Conservation (phyloP, 30 jellyfish, hydroid and myxozoan species). For the Chrysaora quinquecirrha region DNA sequence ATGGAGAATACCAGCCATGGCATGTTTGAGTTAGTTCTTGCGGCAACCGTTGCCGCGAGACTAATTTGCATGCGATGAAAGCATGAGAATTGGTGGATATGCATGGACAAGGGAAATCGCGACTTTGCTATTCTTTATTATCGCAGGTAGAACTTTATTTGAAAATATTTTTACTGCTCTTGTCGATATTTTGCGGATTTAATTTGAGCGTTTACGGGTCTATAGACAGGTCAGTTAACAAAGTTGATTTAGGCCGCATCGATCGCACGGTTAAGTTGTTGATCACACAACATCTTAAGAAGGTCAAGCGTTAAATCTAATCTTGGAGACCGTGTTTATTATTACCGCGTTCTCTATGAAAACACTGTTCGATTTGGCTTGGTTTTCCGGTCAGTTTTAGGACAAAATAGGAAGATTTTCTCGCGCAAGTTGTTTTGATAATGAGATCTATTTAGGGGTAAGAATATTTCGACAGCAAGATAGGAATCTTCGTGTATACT, state of each 20-base stretch:
- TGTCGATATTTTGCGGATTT: not conserved
- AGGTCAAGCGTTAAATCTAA: not conserved
- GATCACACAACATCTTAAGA: constrained; percentile 10
- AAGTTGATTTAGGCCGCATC: constrained; percentile 37
- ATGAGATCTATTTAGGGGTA: too few species aligned
- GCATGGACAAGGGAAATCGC: not conserved
- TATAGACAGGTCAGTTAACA: constrained; percentile 33
- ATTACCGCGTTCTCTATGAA: not conserved
- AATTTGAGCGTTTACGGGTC: constrained; percentile 40
- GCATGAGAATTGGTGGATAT: constrained; percentile 37
- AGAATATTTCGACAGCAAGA: too few species aligned
- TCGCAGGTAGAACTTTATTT: not conserved
- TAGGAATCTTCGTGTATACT: too few species aligned
- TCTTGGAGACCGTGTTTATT: not conserved
- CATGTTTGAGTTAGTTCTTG: constrained; percentile 42
- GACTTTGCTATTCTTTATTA: not conserved
- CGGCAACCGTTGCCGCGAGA: constrained; percentile 19
- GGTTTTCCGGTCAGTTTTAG: not conserved
- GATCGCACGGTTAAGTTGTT: not conserved
- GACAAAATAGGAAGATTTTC: not conserved
- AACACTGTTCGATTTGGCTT: not conserved
- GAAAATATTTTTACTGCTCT: not conserved
- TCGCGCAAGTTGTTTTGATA: too few species aligned
- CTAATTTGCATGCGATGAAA: constrained; percentile 60
- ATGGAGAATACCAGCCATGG: constrained; percentile 6